These are phyloP conservation scores for Pelecanus crispus DNA, from an alignment of 2,113 vertebrate genomes.

Conservation along the genomic window DNA sequence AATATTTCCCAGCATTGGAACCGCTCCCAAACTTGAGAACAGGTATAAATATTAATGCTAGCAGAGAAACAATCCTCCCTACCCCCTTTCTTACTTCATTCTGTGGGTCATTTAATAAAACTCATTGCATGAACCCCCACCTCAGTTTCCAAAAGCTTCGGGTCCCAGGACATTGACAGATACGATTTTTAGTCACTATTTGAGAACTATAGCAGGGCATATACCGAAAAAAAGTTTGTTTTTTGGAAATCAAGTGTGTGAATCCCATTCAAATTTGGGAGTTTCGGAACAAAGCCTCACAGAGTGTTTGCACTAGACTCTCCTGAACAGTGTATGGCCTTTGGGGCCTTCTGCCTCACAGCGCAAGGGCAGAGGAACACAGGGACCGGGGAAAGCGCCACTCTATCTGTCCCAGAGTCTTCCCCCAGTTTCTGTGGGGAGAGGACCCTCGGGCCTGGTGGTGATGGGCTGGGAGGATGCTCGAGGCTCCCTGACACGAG, in stretches of 20 bases:
- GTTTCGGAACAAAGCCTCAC: neutral
- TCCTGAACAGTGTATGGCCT: accelerated
- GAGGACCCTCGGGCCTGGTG: no score
- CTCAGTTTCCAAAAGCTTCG: neutral
- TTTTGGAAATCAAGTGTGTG: neutral
- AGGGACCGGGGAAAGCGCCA: accelerated
- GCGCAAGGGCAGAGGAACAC: neutral
- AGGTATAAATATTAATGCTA: neutral
- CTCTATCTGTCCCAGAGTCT: accelerated
- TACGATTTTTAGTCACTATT: neutral
- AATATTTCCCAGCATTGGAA: neutral
- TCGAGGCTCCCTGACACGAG: neutral
- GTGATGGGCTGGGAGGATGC: neutral
- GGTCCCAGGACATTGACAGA: neutral
- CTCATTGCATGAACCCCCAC: neutral
- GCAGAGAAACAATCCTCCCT: neutral
- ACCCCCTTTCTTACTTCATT: neutral
- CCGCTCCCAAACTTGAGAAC: accelerated
- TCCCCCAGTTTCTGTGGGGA: neutral
- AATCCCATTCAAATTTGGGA: neutral
- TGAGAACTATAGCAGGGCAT: neutral
- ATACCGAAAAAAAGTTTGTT: accelerated
- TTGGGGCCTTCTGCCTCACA: neutral
- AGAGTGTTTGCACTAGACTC: neutral
- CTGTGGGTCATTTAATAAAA: neutral